Base-by-base conservation (phyloP, 2,888 invertebrate species). In the Hyalella azteca region DNA sequence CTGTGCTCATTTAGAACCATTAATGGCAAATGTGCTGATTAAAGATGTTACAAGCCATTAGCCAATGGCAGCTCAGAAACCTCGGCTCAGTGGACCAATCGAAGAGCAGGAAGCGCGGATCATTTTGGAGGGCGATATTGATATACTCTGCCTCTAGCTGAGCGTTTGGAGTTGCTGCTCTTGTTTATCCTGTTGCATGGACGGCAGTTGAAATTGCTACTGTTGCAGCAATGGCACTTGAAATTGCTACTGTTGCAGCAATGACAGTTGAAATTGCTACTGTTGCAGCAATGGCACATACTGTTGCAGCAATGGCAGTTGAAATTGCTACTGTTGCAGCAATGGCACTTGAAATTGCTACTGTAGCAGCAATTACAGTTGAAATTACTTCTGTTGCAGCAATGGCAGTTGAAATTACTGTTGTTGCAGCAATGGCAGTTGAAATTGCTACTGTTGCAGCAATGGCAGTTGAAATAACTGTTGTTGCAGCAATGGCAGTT, bases 51-150 rank as follows among this genome's bases (percentile, higher is more conserved):
- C 15, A 36, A 36, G 36, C 36, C 19, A 36, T 36, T 36, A 36
- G 66, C 66, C 66, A 66, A 66, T 66, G 66, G 66, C 66, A 66
- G 66, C 15, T 36, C 19, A 19, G 66, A 36, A 29, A 19, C 19
- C 36, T 66, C 66, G 32, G 29, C 66, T 36, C 36, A 32, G 39
- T 36, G 66, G 66, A 36, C 66, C 66, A 66, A 66, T 66, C 66
- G 66, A 66, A 66, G 36, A 22, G 36, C 66, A 66, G 66, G 66
- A 66, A 66, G 36, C 66, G 39, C 36, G 66, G 66, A 66, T 66
- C 36, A 66, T 66, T 66, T n/a, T 36, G 29, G 66, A 36, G 60
- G 19, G 66, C 29, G 66, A 66, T 66, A 66, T 66, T 66, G 66
- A 66, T 36, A 66, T 29, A 19, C 54, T 54, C 15, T 49, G 22